Base-by-base conservation (phyloP, 2,888 invertebrate genomes). In the Trachelus stipa region DNA sequence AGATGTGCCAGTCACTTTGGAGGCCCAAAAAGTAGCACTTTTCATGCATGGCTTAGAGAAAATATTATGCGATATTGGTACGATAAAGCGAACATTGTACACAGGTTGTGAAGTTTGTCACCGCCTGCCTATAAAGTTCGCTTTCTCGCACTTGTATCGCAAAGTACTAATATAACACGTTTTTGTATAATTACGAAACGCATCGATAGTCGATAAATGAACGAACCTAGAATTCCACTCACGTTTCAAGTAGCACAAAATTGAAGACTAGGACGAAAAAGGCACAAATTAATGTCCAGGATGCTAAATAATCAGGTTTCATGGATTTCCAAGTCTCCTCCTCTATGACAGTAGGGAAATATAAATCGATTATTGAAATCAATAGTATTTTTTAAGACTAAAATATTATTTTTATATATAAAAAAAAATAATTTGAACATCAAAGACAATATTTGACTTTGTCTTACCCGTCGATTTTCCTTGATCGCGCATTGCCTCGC, bases 191-290 rank as follows among this genome's bases (percentile, higher is more conserved):
- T 40, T 40, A 6, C 15, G 15, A 40, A 4, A 15, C 4, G 1
- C 15, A 40, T 15, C 15, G 40, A 23, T 23, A 40, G 6, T 23
- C 40, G 40, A 40, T 40, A 15, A 15, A 15, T 1, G 40, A 75
- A 77, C 73, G 74, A 68, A 76, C 30, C n/a, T 40, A 31, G 30
- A 69, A 34, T 74, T 68, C 69, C 73, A 91, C 93, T 93, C 90
- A 94, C 93, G 97, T 97, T 93, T 97, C 97, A 85, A 97, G 92
- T 81, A 97, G 93, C 86, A 97, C 97, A 92, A 97, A 97, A 92
- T 97, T 97, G 91, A 97, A 97, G 77, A 96, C 96, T 83, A 97
- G 93, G 83, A 97, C 95, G 90, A 97, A 97, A 91, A 97, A 97
- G 23, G 96, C 96, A 73, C 94, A 93, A 84, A 97, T 95, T 82